phyloP scores from a whole-genome alignment of 2,888 invertebrate genomes.

The Drosophila kuntzei region DNA sequence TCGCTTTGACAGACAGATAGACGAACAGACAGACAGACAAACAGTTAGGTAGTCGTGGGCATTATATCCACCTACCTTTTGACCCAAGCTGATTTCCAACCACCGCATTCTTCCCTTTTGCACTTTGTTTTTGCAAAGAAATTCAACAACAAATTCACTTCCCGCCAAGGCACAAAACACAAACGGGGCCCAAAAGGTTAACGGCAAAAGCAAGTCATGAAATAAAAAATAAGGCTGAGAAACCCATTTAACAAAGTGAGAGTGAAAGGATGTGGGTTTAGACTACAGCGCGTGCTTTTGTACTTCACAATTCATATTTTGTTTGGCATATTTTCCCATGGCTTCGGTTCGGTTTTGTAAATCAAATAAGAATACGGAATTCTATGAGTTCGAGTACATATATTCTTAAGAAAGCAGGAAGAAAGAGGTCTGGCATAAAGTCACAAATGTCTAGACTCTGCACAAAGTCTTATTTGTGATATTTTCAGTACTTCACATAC shows the following conservation, averaged over 20 bases:
- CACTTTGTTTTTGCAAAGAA: conserved; percentile 51
- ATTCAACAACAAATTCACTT: conserved; percentile 68
- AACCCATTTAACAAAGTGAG: conserved; percentile 39
- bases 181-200: conserved; percentile 61
- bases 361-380: conserved; percentile 23
- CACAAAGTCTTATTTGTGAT: conserved; percentile 14
- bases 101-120: conserved; percentile 18
- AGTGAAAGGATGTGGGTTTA: conserved; percentile 43
- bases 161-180: conserved; percentile 65
- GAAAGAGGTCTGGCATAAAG: conserved; percentile 15
- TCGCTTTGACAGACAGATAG: conserved; percentile 34
- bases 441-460: conserved; percentile 18
- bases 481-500: conserved; percentile 1
- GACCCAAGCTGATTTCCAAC: conserved; percentile 39
- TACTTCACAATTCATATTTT: conserved; percentile 31
- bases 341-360: conserved; percentile 12
- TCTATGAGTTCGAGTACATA: background rate
- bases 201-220: conserved; percentile 57
- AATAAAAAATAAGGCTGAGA: conserved; percentile 22
- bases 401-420: conserved; percentile 14
- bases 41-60: conserved; percentile 26
- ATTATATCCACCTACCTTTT: conserved; percentile 47
- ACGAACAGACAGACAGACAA: conserved; percentile 31
- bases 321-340: conserved; percentile 23
- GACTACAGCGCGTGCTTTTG: conserved; percentile 18